Base-by-base conservation (phyloP, 1,140 invertebrate genomes). In the Drosophila jambulina region DNA sequence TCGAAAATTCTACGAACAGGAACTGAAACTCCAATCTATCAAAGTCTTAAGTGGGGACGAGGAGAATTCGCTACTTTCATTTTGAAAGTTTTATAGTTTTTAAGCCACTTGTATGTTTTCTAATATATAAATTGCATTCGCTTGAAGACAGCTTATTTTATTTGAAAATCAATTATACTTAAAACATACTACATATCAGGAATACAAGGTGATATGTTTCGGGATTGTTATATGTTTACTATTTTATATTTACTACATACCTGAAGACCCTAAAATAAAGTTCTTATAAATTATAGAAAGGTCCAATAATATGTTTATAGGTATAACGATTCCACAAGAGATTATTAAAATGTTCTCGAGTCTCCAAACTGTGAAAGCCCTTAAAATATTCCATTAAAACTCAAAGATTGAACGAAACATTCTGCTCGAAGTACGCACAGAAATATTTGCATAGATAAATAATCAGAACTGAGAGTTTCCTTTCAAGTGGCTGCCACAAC, bases 11-110 rank as follows among this genome's bases (percentile, higher is more conserved):
- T 53, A 17, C 70, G 21, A 40, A 25, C 65, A 71, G 43, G 36
- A 72, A 71, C 67, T 36, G 46, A 25, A 54, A 69, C 63, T 69
- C 13, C 45, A 69, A 69, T 53, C 67, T 51, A 69, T 69, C 67
- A 68, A 68, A 69, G 63, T 69, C 63, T 69, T 69, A 69, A 69
- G 67, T 69, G 67, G 63, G 4, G 8, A 8, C 13, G n/a, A 19
- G n/a, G 2, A n/a, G 36, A 40, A 42, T 32, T 69, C 29, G 27
- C n/a, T 19, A 36, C 29, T 67, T 65, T 67, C 9, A 36, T 27
- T 38, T 38, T 17, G 21, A 38, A 56, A 56, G 34, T 56, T 56
- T 38, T 25, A 56, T 56, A 12, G 53, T 25, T 56, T 25, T 25
- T 38, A 56, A 25, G 53, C 53, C 23, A 25, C 34, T 38, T n/a